These are phyloP conservation scores for Timema cristinae DNA, from an alignment of 2,888 invertebrate genomes.

Conservation along the genomic window DNA sequence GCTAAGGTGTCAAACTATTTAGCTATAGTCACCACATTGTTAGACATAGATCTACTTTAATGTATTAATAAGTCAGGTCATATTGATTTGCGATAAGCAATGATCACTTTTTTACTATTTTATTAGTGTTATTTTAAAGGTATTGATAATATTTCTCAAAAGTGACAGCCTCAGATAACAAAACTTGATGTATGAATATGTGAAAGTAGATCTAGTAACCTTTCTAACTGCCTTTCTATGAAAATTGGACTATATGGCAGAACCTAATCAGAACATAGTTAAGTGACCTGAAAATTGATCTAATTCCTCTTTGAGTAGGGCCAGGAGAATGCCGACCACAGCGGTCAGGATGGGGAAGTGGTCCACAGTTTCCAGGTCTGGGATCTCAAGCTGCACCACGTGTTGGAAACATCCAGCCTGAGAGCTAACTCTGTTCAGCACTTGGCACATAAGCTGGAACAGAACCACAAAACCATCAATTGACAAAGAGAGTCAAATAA, in stretches of 20 bases:
- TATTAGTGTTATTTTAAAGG: too few species aligned
- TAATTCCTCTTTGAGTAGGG: constrained; percentile 53
- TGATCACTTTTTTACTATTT: too few species aligned
- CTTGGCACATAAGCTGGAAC: constrained; percentile 69
- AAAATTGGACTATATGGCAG: too few species aligned
- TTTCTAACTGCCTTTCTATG: too few species aligned
- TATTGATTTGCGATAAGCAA: too few species aligned
- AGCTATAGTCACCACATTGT: neutral
- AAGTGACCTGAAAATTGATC: constrained; percentile 43
- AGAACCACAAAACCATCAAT: constrained; percentile 12
- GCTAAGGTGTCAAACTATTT: neutral
- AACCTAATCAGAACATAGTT: neutral
- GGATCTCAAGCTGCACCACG: constrained; percentile 56
- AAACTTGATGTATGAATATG: too few species aligned
- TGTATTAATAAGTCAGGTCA: too few species aligned
- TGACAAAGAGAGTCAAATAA: too few species aligned
- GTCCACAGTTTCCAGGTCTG: constrained; percentile 61
- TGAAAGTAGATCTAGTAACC: too few species aligned
- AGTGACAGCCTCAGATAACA: too few species aligned
- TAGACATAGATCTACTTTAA: too few species aligned
- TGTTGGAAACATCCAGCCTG: constrained; percentile 65
- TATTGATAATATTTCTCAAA: too few species aligned
- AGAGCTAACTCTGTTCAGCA: constrained; percentile 71
- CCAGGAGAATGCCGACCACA: constrained; percentile 59
- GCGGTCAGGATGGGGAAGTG: constrained; percentile 65